Percentiles rank a stretch among this genome's conserved stretches.
These are phyloP conservation scores for Xestia ashworthii DNA, from an alignment of 2,888 invertebrate species.

Conservation along the genomic window DNA sequence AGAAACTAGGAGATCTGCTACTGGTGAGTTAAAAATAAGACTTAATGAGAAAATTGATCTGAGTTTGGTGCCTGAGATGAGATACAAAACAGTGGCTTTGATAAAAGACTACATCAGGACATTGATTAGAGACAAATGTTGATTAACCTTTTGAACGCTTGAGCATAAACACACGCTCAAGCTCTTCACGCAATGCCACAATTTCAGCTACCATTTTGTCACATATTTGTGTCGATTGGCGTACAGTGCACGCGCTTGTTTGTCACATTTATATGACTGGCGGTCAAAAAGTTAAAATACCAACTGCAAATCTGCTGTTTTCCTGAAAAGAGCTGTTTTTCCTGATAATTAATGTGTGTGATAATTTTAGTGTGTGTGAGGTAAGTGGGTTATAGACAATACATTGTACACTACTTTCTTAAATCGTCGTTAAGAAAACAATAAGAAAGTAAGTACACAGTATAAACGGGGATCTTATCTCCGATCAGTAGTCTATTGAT, in stretches of 20 bases:
- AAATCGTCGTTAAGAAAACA: slow-evolving; percentile 22
- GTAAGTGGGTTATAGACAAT: neutral
- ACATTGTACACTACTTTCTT: slow-evolving; percentile 7
- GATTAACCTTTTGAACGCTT: no score
- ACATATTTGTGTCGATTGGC: no score
- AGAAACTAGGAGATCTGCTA: slow-evolving; percentile 94
- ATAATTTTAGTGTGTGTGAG: neutral
- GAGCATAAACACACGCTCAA: no score
- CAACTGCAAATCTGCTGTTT: neutral
- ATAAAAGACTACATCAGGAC: neutral
- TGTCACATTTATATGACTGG: no score
- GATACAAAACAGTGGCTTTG: neutral
- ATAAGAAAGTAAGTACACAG: slow-evolving; percentile 9
- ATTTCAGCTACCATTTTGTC: no score
- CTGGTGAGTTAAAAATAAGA: slow-evolving; percentile 90
- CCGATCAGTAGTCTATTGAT: slow-evolving; percentile 47
- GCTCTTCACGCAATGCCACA: no score
- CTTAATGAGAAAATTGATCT: neutral
- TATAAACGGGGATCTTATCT: slow-evolving; percentile 38
- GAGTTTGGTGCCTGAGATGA: neutral
- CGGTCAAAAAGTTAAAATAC: no score
- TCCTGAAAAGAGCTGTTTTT: neutral
- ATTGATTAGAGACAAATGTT: neutral
- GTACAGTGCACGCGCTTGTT: no score
- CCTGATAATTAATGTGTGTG: neutral